phyloP scores from a whole-genome alignment of 2,888 invertebrate genomes.

The Pasiphila rectangulata region DNA sequence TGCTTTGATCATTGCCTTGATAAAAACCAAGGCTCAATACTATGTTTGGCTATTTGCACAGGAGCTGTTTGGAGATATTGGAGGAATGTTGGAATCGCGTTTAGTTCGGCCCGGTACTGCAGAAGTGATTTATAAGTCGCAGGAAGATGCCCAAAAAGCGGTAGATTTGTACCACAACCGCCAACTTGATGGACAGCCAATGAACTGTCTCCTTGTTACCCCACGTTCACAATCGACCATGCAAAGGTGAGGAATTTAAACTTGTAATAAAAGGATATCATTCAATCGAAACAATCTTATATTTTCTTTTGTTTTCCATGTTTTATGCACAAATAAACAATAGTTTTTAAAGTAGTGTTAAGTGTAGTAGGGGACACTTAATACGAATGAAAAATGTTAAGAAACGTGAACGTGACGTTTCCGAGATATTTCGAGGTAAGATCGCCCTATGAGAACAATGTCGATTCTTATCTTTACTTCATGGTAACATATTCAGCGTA shows the following conservation, averaged over 20 bases:
- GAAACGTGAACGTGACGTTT: no score
- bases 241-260: constrained; percentile 49
- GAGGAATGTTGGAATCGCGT: constrained; percentile 90
- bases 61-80: constrained; percentile 97
- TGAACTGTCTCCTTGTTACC: constrained; percentile 93
- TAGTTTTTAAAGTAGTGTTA: no score
- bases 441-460: no score
- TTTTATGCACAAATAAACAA: no score
- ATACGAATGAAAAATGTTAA: no score
- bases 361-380: no score
- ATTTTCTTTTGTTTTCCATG: neutral
- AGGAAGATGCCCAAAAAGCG: constrained; percentile 93
- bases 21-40: neutral
- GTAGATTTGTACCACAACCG: constrained; percentile 96
- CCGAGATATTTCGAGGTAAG: no score
- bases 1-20: no score
- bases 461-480: no score
- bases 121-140: constrained; percentile 93
- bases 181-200: constrained; percentile 95
- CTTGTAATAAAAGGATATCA: no score
- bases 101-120: constrained; percentile 93
- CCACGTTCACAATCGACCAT: constrained; percentile 72
- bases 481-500: no score
- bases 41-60: constrained; percentile 49
- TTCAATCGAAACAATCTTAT: no score